These are phyloP conservation scores for Leucophenga montana DNA, from an alignment of 2,888 invertebrate genomes.

Conservation along the genomic window DNA sequence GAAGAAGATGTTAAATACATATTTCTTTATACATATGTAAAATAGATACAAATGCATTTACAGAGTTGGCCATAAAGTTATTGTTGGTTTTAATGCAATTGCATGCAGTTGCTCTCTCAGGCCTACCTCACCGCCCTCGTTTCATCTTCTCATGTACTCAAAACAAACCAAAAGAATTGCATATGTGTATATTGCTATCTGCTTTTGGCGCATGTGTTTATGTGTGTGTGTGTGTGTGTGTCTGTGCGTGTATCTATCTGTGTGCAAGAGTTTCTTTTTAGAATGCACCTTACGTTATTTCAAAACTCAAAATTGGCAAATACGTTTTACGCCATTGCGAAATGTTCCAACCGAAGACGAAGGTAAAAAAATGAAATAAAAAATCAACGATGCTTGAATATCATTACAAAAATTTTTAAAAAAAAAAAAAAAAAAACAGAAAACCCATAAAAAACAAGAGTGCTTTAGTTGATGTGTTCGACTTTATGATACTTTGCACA, in stretches of 20 bases:
- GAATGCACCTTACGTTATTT: slow-evolving; percentile 67
- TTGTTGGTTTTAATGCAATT: slow-evolving; percentile 13
- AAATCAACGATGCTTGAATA: slow-evolving; percentile 26
- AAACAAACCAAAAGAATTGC: slow-evolving; percentile 56
- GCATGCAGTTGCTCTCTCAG: not conserved
- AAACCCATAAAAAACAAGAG: slow-evolving; percentile 6
- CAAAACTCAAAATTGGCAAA: slow-evolving; percentile 64
- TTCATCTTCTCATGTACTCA: slow-evolving; percentile 53
- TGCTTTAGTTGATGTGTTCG: not conserved
- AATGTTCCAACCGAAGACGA: slow-evolving; percentile 63
- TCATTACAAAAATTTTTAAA: slow-evolving; percentile 16
- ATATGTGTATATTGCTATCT: slow-evolving; percentile 30
- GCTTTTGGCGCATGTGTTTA: slow-evolving; percentile 9
- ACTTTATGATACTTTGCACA: too few species aligned
- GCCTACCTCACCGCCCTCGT: slow-evolving; percentile 19
- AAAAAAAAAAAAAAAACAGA: slow-evolving; percentile 6
- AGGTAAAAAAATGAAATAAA: slow-evolving; percentile 49
- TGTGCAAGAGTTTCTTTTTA: slow-evolving; percentile 42
- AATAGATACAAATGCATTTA: slow-evolving; percentile 16
- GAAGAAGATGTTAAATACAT: not conserved
- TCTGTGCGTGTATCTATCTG: slow-evolving; percentile 35
- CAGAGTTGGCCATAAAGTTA: slow-evolving; percentile 1
- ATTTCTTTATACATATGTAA: not conserved
- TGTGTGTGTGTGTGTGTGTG: slow-evolving; percentile 42
- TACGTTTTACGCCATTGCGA: slow-evolving; percentile 57